These are phyloP conservation scores for Pteronura brasiliensis DNA, from an alignment of 2,113 vertebrate genomes.

Conservation along the genomic window DNA sequence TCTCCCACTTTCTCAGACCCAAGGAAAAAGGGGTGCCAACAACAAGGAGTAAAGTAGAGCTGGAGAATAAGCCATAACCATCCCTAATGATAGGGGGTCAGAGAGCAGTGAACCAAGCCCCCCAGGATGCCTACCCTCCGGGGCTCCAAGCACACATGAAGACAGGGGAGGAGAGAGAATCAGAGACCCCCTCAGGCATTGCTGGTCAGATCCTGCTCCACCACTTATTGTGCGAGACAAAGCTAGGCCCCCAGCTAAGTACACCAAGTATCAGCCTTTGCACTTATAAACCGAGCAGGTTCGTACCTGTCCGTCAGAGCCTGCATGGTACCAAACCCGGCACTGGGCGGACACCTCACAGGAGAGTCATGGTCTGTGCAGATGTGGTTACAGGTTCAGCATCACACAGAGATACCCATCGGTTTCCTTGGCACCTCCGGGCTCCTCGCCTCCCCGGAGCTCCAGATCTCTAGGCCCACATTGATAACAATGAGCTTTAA, in stretches of 20 bases:
- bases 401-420: not conserved
- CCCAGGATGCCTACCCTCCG: too few relatives aligned
- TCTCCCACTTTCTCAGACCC: not conserved
- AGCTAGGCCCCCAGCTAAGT: not conserved
- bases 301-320: too few relatives aligned
- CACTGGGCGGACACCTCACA: not conserved
- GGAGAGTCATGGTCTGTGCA: not conserved
- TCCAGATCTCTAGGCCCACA: not conserved
- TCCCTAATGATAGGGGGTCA: accelerated
- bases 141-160: not conserved
- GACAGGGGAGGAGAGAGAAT: not conserved
- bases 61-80: not conserved
- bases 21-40: not conserved
- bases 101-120: not conserved
- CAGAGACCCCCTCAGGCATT: accelerated
- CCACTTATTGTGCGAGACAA: not conserved
- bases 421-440: not conserved
- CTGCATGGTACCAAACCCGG: not conserved
- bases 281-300: not conserved
- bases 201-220: not conserved
- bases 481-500: not conserved
- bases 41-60: not conserved
- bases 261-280: not conserved
- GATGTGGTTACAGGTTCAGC: not conserved
- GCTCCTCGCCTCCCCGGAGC: not conserved